A percentile compares a stretch with the other conserved stretches of the same genome.
phyloP scores from a whole-genome alignment of 2,888 invertebrate genomes.

The Incurvaria masculella region DNA sequence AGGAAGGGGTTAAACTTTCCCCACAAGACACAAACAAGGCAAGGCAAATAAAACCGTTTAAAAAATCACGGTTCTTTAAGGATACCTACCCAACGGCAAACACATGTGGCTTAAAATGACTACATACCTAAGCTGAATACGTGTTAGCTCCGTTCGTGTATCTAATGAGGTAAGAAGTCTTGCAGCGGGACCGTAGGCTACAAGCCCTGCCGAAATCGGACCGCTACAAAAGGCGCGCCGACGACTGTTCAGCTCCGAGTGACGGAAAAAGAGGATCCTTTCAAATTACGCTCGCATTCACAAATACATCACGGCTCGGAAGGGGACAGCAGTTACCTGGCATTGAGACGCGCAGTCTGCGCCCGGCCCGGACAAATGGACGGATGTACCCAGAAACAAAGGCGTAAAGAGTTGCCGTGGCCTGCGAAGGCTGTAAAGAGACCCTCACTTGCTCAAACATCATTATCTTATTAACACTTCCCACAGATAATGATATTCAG shows the following conservation, averaged over 20 bases:
- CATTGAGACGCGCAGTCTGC: slow-evolving; percentile 7
- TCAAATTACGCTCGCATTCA: background rate
- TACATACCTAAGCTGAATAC: too few species aligned
- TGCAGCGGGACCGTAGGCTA: too few species aligned
- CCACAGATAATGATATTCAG: background rate
- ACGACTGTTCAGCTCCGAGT: background rate
- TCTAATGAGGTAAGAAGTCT: too few species aligned
- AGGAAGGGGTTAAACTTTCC: too few species aligned
- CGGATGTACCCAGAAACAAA: background rate
- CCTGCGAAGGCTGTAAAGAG: background rate
- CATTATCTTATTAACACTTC: background rate
- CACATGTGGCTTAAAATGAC: too few species aligned
- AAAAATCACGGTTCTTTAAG: too few species aligned
- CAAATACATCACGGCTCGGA: background rate
- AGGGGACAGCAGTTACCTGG: slow-evolving; percentile 2
- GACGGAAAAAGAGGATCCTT: background rate
- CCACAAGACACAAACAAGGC: too few species aligned
- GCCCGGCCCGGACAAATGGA: background rate
- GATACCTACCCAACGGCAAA: too few species aligned
- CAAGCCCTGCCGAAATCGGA: background rate
- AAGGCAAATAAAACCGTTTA: too few species aligned
- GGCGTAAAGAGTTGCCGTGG: background rate
- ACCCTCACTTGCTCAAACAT: background rate
- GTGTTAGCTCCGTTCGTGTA: too few species aligned
- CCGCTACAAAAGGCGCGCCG: background rate